Conservation (phyloP, 2,888 invertebrate species). For the Apodemia mormo region DNA sequence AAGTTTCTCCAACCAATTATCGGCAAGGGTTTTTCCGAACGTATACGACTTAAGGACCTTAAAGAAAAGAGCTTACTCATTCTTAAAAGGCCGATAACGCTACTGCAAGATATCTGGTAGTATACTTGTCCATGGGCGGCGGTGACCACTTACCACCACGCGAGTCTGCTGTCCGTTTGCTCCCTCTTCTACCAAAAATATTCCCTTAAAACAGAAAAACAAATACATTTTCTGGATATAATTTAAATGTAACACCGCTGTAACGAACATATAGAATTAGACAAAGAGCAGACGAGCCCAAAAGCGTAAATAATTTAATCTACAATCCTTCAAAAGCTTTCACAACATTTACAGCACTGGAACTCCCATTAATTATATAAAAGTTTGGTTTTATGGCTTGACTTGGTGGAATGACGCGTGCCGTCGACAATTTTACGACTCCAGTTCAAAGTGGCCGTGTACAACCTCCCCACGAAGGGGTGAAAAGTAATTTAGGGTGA, state of each 20-base stretch:
- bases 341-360: neutral
- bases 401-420: conserved; percentile 20
- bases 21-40: no score
- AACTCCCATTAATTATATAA: conserved; percentile 11
- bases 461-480: conserved; percentile 41
- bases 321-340: conserved; percentile 3
- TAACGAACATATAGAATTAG: neutral
- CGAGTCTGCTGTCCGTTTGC: no score
- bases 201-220: no score
- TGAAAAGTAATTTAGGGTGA: conserved; percentile 71
- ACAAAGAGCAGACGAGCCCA: neutral
- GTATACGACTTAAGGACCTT: no score
- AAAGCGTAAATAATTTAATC: conserved; percentile 1
- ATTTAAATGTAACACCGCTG: neutral
- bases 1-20: no score
- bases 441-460: conserved; percentile 18
- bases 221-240: no score
- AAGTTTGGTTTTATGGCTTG: conserved; percentile 15
- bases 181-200: no score
- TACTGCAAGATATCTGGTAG: no score
- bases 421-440: conserved; percentile 35
- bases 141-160: no score
- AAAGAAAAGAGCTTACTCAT: no score
- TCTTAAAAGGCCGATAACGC: no score
- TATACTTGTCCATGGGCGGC: no score